These are phyloP conservation scores for Spondyliosoma cantharus DNA, from an alignment of 2,797 vertebrate genomes.

Conservation along the genomic window DNA sequence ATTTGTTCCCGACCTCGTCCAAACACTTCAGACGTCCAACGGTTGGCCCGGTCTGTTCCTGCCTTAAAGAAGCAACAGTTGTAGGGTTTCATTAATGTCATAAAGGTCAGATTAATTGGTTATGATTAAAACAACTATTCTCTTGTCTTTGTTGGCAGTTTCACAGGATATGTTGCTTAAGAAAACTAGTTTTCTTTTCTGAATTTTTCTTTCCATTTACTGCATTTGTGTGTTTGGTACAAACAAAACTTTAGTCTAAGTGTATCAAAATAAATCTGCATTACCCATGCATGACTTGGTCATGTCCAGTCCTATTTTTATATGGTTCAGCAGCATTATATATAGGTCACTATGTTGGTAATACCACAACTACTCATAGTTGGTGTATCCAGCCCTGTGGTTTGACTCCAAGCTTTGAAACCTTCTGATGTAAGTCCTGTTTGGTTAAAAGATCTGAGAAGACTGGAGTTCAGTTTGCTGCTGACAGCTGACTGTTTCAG, in stretches of 20 bases:
- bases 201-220: background rate
- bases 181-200: background rate
- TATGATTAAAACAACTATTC: background rate
- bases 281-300: background rate
- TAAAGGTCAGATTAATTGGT: background rate
- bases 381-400: background rate
- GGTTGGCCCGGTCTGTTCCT: no score
- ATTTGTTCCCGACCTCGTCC: no score
- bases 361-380: background rate
- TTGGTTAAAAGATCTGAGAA: conserved; percentile 11
- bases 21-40: no score
- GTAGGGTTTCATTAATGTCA: background rate
- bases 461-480: background rate
- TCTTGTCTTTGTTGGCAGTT: background rate
- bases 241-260: background rate
- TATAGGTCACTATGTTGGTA: conserved; percentile 5
- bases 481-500: no score
- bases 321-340: background rate
- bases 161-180: background rate
- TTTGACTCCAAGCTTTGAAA: background rate
- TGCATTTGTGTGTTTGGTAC: background rate
- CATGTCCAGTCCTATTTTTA: background rate
- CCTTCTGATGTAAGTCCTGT: background rate
- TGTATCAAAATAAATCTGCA: background rate
- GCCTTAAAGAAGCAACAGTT: background rate